Evolutionary conservation across 2,797 vertebrate genomes (phyloP).

Genomic region (Gephyroberyx darwinii): DNA sequence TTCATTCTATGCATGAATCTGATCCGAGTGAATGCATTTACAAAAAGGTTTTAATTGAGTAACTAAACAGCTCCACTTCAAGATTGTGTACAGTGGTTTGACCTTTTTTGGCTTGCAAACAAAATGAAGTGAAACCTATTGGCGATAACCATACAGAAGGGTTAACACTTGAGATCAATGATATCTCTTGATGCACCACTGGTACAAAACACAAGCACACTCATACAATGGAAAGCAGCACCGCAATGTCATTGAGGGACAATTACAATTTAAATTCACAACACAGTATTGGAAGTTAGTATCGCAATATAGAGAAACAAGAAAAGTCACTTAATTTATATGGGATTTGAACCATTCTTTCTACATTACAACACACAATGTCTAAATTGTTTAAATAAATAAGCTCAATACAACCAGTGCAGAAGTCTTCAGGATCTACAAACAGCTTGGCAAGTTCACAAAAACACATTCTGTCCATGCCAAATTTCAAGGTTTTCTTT

Average conservation of each 20-base stretch:
- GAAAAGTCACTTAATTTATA: constrained; percentile 4
- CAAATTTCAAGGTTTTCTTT: not conserved
- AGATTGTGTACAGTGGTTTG: constrained; percentile 25
- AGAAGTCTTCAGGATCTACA: constrained; percentile 18
- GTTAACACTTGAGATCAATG: constrained; percentile 4
- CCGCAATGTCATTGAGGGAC: constrained; percentile 12
- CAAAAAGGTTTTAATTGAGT: constrained; percentile 51
- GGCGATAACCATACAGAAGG: constrained; percentile 27
- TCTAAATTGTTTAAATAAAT: constrained; percentile 63
- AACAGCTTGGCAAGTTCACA: constrained; percentile 19
- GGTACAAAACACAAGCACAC: constrained; percentile 25
- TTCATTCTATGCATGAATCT: not conserved
- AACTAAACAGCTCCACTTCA: constrained; percentile 31
- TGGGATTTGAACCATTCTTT: not conserved
- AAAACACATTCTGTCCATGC: constrained; percentile 4
- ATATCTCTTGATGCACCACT: not conserved
- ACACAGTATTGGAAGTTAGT: constrained; percentile 25
- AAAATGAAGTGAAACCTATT: not conserved
- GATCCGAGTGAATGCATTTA: not conserved
- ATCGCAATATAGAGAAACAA: constrained; percentile 40
- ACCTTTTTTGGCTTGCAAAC: constrained; percentile 24
- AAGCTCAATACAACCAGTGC: constrained; percentile 37
- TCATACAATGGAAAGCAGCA: constrained; percentile 19
- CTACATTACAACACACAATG: constrained; percentile 33
- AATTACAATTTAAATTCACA: constrained; percentile 34